Base-by-base conservation (phyloP, 2,797 vertebrate species). In the Nyctalus aviator region DNA sequence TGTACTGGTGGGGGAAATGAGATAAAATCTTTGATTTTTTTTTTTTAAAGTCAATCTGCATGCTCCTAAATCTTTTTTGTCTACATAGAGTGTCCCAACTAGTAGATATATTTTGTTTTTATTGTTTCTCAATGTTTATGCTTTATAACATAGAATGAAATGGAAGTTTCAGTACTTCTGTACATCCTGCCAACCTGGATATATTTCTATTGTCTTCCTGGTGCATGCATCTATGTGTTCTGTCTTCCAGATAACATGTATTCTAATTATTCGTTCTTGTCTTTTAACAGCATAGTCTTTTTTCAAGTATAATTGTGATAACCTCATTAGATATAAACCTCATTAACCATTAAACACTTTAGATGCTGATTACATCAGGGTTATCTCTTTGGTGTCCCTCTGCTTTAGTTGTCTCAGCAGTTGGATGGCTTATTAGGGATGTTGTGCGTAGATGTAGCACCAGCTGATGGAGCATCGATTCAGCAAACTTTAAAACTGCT, bases 371-470 rank as follows among this genome's bases (percentile, higher is more conserved):
- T 92, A 93, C 75, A 94, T 96, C 94, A 96, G 95, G 96, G 94
- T 95, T 97, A 88, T 96, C 87, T 96, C 90, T 97, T 95, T 98
- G 91, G 89, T 95, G 97, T 97, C 97, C 96, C 30, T 76, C 96
- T 95, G 97, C 91, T 95, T 97, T 98, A 99, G 99, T 97, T 99
- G 97, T 99, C 99, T 92, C 99, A 99, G 98, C 99, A 99, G 97
- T 94, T 99, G 98, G 99, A 99, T 93, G 98, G 99, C 93, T 98
- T 99, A 88, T 98, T 99, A 94, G 99, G 99, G 97, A 99, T 99
- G 99, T 98, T 99, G 97, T 99, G 99, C 97, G 99, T 99, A 53
- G 99, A 99, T 88, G 99, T 99, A 89, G 99, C 99, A 95, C 99
- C 99, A 94, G 98, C 99, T 84, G 99, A 99, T 91, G 99, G 99